phyloP scores from a whole-genome alignment of 1,140 invertebrate genomes.

The Aphelinus atriplicis region DNA sequence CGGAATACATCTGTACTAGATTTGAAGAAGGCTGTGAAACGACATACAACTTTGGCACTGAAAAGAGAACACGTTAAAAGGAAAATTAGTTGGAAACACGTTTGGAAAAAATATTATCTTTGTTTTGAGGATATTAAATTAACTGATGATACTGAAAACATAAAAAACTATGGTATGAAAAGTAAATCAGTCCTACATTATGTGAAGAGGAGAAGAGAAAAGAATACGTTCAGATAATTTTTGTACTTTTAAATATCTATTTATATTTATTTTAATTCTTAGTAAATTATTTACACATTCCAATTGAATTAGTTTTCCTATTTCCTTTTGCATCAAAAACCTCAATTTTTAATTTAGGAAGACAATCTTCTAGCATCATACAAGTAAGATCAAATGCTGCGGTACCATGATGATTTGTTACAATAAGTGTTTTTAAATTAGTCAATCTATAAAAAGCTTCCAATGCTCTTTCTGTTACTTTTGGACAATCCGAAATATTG shows the following conservation, averaged over 20 bases:
- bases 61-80: constrained; percentile 55
- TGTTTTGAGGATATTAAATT: constrained; percentile 50
- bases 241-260: neutral
- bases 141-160: constrained; percentile 53
- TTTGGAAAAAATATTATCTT: constrained; percentile 61
- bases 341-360: constrained; percentile 50
- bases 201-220: constrained; percentile 53
- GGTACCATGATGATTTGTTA: constrained; percentile 58
- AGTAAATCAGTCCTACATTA: constrained; percentile 57
- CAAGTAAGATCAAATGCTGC: constrained; percentile 68
- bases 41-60: constrained; percentile 57
- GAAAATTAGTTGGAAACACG: constrained; percentile 63
- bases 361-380: constrained; percentile 68
- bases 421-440: constrained; percentile 67
- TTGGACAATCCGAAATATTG: constrained; percentile 76
- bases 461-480: constrained; percentile 74
- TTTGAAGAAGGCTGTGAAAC: constrained; percentile 59
- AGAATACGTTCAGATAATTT: constrained; percentile 47
- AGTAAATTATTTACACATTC: neutral
- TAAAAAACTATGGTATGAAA: constrained; percentile 57
- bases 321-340: constrained; percentile 42
- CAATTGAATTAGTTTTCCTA: neutral
- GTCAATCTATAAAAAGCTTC: constrained; percentile 72
- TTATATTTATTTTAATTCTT: neutral
- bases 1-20: constrained; percentile 58